Evolutionary conservation across 2,797 vertebrate species (phyloP), one percentile per base, ranked within the genome.

Genomic region (Strix occidentalis): DNA sequence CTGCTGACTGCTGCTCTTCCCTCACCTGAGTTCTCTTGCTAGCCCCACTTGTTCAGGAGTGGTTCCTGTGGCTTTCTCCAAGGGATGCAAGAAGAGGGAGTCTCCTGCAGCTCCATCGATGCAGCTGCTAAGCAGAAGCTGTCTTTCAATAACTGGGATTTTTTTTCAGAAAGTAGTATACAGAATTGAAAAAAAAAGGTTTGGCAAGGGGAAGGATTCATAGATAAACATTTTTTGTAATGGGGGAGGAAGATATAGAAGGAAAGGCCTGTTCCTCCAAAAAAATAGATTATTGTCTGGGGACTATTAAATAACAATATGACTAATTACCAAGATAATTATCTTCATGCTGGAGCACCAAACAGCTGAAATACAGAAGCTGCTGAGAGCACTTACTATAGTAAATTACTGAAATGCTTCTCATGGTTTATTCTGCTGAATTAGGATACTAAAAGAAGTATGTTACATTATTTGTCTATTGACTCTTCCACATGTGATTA

Each of bases 281-380:
- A 95, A 93, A 92, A 93, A 50, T 45, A 58, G 28, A 88, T 75
- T 90, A 96, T 97, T 96, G 75, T 92, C 91, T 93, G 29, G 37
- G 37, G n/a, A 84, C 89, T 83, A 86, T 95, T 96, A 93, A 87
- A 90, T 82, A 96, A 94, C 90, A 96, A 94, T 96, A 80, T 92
- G 89, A 95, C 91, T 96, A 96, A 95, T 97, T 95, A 94, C 83
- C 39, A 90, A 89, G 76, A 78, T 87, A 84, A 91, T 95, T 90
- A 92, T 92, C 71, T 96, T 95, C 58, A 83, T 69, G 72, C 61
- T 93, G 63, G 68, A 94, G 80, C 71, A 91, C 66, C 78, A 84
- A 90, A 91, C 51, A 87, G 78, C 87, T 95, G 89, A 96, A 97
- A 86, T 56, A 72, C 60, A 91, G 75, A 93, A 95, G 91, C 75